A percentile compares a stretch with the other conserved stretches of the same genome.
These are phyloP conservation scores for Smutsia gigantea DNA, from an alignment of 2,797 vertebrate genomes.

Conservation along the genomic window DNA sequence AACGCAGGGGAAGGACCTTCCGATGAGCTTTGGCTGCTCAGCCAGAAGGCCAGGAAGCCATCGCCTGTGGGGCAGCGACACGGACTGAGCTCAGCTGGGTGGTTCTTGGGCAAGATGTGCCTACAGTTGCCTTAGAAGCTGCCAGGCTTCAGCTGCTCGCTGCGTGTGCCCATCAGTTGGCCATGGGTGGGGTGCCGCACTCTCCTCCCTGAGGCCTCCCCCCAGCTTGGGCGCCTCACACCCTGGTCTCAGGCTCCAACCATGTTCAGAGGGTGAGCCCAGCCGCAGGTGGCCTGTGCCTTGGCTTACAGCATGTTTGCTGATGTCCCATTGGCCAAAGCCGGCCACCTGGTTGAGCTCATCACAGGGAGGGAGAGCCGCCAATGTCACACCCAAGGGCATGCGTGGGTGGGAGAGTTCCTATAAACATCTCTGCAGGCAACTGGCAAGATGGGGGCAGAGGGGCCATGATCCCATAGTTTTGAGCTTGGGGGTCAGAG, in stretches of 20 bases:
- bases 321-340: fast-evolving
- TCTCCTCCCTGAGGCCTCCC: not conserved
- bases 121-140: not conserved
- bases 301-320: fast-evolving
- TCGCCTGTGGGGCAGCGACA: fast-evolving
- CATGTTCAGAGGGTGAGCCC: fast-evolving
- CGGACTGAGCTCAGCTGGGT: not conserved
- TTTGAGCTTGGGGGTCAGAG: not conserved
- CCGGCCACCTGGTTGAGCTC: too few relatives aligned
- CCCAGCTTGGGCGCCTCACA: not conserved
- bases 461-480: fast-evolving
- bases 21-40: too few relatives aligned
- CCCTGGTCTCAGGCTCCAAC: not conserved
- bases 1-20: fast-evolving
- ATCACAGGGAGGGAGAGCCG: not conserved
- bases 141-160: not conserved
- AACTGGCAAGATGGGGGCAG: too few relatives aligned
- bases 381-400: fast-evolving
- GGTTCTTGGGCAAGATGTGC: not conserved
- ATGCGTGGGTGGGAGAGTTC: fast-evolving
- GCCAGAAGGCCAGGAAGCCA: too few relatives aligned
- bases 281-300: fast-evolving
- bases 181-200: fast-evolving
- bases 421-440: not conserved
- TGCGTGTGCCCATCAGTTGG: too few relatives aligned